Percentiles rank a stretch among this genome's conserved stretches.
These are phyloP conservation scores for Noctua comes DNA, from an alignment of 2,888 invertebrate genomes.

Conservation along the genomic window DNA sequence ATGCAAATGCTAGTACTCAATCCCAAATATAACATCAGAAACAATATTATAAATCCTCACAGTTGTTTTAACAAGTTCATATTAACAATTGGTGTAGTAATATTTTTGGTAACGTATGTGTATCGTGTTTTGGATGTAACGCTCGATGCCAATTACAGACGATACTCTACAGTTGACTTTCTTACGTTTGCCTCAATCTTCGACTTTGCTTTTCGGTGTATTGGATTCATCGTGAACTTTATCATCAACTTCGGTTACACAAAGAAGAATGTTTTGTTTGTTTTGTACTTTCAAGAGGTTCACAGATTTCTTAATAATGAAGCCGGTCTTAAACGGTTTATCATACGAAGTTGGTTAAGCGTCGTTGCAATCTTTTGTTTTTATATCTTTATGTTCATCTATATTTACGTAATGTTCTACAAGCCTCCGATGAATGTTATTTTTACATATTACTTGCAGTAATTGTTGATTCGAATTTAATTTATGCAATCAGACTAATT, in stretches of 20 bases:
- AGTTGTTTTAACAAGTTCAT: background rate
- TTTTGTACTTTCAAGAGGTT: conserved; percentile 5
- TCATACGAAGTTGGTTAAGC: background rate
- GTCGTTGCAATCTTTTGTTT: background rate
- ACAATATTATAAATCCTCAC: background rate
- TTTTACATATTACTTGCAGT: background rate
- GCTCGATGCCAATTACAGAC: background rate
- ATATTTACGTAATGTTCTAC: background rate
- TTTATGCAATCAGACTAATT: conserved; percentile 4
- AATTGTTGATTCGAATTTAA: background rate
- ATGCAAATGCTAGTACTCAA: background rate
- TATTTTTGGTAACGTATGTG: background rate
- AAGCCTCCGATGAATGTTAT: background rate
- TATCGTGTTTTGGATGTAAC: background rate
- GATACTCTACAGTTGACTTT: background rate
- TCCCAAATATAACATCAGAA: background rate
- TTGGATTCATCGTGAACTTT: background rate
- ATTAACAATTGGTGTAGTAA: background rate
- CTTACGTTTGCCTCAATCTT: background rate
- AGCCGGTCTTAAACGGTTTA: background rate
- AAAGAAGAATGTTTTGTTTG: background rate
- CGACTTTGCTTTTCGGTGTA: background rate
- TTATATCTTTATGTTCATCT: background rate
- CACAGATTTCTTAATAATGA: background rate
- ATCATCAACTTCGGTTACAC: background rate